These are phyloP conservation scores for Hippocampus abdominalis DNA, from an alignment of 2,113 vertebrate genomes.

Conservation along the genomic window DNA sequence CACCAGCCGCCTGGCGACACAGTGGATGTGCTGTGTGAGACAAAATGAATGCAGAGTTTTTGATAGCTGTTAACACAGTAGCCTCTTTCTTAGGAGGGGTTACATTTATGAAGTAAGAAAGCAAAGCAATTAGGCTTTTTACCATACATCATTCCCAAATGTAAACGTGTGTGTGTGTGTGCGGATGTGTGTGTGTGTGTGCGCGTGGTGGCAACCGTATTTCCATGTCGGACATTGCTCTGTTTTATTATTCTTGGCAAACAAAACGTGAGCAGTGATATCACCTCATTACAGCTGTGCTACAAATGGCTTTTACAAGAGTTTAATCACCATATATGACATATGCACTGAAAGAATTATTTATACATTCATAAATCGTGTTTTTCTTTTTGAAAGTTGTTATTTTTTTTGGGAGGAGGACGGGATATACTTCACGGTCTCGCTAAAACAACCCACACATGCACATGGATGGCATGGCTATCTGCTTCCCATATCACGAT, in stretches of 20 bases:
- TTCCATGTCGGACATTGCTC: slow-evolving; percentile 46
- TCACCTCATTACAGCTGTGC: slow-evolving; percentile 36
- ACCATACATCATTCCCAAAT: slow-evolving; percentile 47
- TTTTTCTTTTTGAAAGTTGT: slow-evolving; percentile 17
- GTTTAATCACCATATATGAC: slow-evolving; percentile 51
- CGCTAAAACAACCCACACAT: slow-evolving; percentile 9
- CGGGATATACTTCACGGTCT: slow-evolving; percentile 18
- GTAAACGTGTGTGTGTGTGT: slow-evolving; percentile 23
- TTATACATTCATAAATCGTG: slow-evolving; percentile 28
- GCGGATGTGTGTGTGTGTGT: slow-evolving; percentile 6
- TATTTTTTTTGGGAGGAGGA: slow-evolving; percentile 27
- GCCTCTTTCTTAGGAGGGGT: slow-evolving; percentile 40
- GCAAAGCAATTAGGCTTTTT: slow-evolving; percentile 40
- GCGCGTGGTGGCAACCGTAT: slow-evolving; percentile 31
- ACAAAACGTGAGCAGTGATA: slow-evolving; percentile 37
- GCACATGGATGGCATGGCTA: background rate
- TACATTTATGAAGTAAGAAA: slow-evolving; percentile 38
- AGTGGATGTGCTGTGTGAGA: slow-evolving; percentile 16
- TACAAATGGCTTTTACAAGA: slow-evolving; percentile 48
- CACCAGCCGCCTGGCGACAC: slow-evolving; percentile 16
- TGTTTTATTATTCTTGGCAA: slow-evolving; percentile 54
- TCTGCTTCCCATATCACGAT: slow-evolving; percentile 34
- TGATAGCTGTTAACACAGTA: slow-evolving; percentile 45
- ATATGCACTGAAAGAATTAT: slow-evolving; percentile 36
- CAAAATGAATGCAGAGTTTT: slow-evolving; percentile 32